Base-by-base conservation (phyloP, 2,888 invertebrate species). In the Altica lythri region DNA sequence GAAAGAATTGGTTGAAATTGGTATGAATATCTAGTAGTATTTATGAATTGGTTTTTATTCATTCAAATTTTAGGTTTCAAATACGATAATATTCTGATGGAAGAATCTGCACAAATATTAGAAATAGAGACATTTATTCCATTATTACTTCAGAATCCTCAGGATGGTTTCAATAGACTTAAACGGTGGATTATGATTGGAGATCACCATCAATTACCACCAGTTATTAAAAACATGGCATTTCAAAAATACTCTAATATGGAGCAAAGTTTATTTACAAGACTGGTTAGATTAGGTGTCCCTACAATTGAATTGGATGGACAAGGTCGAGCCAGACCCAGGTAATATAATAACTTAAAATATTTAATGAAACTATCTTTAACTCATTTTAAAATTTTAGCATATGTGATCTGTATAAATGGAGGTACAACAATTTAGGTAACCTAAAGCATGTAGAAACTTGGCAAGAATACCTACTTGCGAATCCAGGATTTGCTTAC, bases 171-270 rank as follows among this genome's bases (percentile, higher is more conserved):
- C 64, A 97, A 95, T 72, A 83, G 98, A 0, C 80, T 99, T 55
- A 99, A 99, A 77, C 84, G 99, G 10, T 99, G 99, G 98, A 97
- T 99, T 67, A 99, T 99, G 99, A 99, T 99, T 69, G 99, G 99
- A 0, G 98, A 92, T 78, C 99, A 99, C 77, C 96, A 99, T 78
- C 99, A 99, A 77, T 80, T 99, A 65, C 99, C 99, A 0, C 99
- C 99, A 0, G 97, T 99, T 8, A 97, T 99, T 38, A 99, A 99
- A 79, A 99, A 99, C 77, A 97, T 98, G 93, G 98, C 99, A 4
- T 99, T 99, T 79, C 98, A 99, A 77, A 99, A 99, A 75, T 99
- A 95, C 78, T 96, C 95, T 48, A 99, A 99, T 72, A 98, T 99
- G 98, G 99, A 99, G 72, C 99, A 99, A 79, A 95, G 95, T 47